Base-by-base conservation (phyloP, 2,888 invertebrate genomes). In the Nymphalis urticae region DNA sequence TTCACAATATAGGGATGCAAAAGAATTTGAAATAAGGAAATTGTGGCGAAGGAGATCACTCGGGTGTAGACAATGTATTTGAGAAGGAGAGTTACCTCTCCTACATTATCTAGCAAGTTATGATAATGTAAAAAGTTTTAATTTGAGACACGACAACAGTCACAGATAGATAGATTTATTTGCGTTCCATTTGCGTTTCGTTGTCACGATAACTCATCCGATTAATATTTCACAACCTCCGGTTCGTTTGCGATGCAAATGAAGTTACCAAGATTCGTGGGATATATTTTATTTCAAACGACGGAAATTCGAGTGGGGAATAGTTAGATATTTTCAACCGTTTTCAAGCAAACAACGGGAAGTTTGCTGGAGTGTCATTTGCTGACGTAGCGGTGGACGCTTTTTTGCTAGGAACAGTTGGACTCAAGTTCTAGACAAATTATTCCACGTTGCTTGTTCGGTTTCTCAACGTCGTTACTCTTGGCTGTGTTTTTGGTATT, bases 141-240 rank as follows among this genome's bases (percentile, higher is more conserved):
- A 64, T 48, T 19, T 7, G 51, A 53, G 60, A 58, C 48, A 61
- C 24, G 59, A 61, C 48, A 61, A 48, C 59, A 50, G 62, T 62
- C 50, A 21, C 59, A 64, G 64, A 53, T 61, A 60, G 64, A 51
- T 54, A 21, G 53, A 51, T 51, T 68, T 68, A 56, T 59, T 65
- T 56, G 64, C 61, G 21, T 61, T 47, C 32, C 61, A 59, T 66
- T 68, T 56, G 54, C 62, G 54, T 64, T 50, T 10, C 19, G 50
- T 36, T 51, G 56, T 60, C 56, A 56, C 70, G 17, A 67, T 65
- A 68, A 65, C 59, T 68, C 68, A 68, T 59, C 58, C 53, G 51
- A 65, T 70, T 70, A 68, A 70, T 73, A 70, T 72, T 70, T 70
- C 62, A 66, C 64, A 66, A 70, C 72, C 65, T 63, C 56, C 70